Conservation (phyloP, 1,140 invertebrate genomes). For the Oppia nitens region DNA sequence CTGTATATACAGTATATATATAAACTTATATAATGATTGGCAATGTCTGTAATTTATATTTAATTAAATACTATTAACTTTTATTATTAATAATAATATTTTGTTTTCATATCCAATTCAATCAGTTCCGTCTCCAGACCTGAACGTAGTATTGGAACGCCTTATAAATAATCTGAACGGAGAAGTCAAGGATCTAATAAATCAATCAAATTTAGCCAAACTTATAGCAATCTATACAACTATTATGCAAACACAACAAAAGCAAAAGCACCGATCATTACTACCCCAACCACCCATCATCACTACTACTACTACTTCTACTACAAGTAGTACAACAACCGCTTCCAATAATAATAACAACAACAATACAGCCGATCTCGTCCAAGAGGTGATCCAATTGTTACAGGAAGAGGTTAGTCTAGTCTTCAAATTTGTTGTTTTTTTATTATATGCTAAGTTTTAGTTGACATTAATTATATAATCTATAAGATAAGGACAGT, state of each 20-base stretch:
- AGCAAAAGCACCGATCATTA: background rate
- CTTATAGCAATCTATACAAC: constrained; percentile 16
- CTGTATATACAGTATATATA: too few relatives aligned
- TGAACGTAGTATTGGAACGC: constrained; percentile 31
- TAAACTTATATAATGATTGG: too few relatives aligned
- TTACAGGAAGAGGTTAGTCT: constrained; percentile 12
- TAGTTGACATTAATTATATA: too few relatives aligned
- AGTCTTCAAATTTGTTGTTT: too few relatives aligned
- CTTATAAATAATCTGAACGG: constrained; percentile 11
- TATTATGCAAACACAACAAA: constrained; percentile 17
- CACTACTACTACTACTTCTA: background rate
- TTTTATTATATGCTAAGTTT: too few relatives aligned
- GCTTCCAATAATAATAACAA: background rate
- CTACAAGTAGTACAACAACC: too few relatives aligned
- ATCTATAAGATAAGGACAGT: too few relatives aligned
- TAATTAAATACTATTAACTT: too few relatives aligned
- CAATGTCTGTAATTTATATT: too few relatives aligned
- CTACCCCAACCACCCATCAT: background rate
- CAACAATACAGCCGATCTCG: constrained; percentile 4
- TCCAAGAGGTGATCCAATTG: constrained; percentile 13
- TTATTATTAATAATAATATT: background rate
- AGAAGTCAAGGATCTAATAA: constrained; percentile 10
- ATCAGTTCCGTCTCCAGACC: constrained; percentile 26
- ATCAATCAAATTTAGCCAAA: constrained; percentile 14
- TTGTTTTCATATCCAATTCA: background rate